Base-by-base conservation (phyloP, 2,113 vertebrate species). In the Chionis minor region DNA sequence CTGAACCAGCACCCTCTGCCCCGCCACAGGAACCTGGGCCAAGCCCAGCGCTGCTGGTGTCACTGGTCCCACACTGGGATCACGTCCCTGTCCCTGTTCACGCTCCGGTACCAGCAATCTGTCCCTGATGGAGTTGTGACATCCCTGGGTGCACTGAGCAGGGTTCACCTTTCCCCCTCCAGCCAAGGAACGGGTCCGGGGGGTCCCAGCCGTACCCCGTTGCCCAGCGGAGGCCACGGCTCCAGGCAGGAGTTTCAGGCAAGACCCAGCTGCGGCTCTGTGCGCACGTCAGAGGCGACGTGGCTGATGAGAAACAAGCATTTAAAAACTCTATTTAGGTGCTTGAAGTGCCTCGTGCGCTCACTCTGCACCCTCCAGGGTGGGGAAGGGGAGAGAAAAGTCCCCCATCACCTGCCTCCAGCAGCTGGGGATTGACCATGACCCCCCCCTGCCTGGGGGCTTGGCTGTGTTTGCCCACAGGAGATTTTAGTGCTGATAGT, bases 221-320 rank as follows among this genome's bases (percentile, higher is more conserved):
- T 45, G 40, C 35, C 40, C 91, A 44, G 38, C 38, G 38, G 38
- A 38, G 38, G 55, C 33, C 21, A 7, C 2, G 2, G 51, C 14
- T 28, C 30, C 4, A 1, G 52, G 62, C 80, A 72, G 83, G 81
- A 33, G 33, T 86, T 86, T 82, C 38, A 35, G 65, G 33, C 58
- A 14, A 62, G 54, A 75, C 17, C 35, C 3, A 1, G 19, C 47
- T 33, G 33, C 38, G 83, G 81, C 12, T 49, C 9, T 8, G 0
- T 14, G 24, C 24, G 51, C 5, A 0, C 2, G 1, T 33, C 72
- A 42, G 47, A 52, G 67, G n/a, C 0, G 0, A 14, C 1, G 23
- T 9, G 35, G 5, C 35, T 54, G 32, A 16, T n/a, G 8, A 49
- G 30, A 30, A 67, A 35, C 10, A 8, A 1, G 9, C 30, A 13